phyloP scores from a whole-genome alignment of 35 echinoderm and acorn worm genomes.

The Nesometra sesokonis region DNA sequence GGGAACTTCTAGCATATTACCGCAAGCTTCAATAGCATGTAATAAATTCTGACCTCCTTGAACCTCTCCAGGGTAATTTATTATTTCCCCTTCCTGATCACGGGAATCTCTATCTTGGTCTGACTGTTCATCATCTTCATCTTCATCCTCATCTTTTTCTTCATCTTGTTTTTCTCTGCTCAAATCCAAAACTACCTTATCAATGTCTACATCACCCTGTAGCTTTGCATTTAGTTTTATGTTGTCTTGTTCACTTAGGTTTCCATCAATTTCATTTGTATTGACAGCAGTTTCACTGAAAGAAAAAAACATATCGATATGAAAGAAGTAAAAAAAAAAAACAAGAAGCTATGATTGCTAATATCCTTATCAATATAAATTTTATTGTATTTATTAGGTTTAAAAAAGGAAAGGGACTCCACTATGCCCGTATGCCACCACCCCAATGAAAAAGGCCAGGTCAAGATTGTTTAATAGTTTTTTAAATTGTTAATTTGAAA shows the following conservation, averaged over 20 bases:
- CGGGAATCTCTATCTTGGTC: conserved; percentile 45
- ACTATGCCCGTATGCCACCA: no score
- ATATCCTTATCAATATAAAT: no score
- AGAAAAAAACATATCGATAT: background rate
- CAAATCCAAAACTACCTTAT: conserved; percentile 33
- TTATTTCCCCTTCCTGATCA: conserved; percentile 42
- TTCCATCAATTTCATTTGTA: conserved; percentile 50
- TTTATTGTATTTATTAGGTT: no score
- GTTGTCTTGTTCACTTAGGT: conserved; percentile 50
- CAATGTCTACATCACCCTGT: background rate
- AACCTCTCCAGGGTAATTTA: conserved; percentile 17
- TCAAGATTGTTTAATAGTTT: no score
- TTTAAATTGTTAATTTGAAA: no score
- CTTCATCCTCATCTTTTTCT: conserved; percentile 79
- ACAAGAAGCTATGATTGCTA: no score
- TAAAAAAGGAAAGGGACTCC: no score
- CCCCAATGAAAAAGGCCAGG: no score
- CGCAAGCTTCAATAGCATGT: conserved; percentile 19
- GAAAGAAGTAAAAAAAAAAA: no score
- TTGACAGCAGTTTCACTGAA: background rate
- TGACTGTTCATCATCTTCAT: conserved; percentile 52
- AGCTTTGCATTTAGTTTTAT: background rate
- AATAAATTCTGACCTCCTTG: conserved; percentile 3
- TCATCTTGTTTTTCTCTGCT: conserved; percentile 68
- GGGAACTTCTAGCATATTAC: conserved; percentile 51